Conservation (phyloP, 2,797 vertebrate genomes). For the Pantherophis vulpinus region DNA sequence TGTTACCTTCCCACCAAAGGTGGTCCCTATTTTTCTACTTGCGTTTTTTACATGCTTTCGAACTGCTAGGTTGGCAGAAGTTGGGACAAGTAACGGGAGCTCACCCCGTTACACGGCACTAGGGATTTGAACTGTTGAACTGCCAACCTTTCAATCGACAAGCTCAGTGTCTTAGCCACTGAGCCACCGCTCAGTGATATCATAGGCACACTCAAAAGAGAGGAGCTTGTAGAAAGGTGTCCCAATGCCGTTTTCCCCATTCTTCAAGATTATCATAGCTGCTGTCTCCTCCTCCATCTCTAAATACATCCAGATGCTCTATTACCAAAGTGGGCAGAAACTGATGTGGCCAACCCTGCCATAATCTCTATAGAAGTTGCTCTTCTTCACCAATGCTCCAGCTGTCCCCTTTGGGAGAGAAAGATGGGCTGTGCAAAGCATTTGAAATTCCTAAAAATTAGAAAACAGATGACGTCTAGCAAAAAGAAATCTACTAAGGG, state of each 20-base stretch:
- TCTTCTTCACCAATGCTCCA: not conserved
- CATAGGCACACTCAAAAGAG: not conserved
- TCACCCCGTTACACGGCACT: no score
- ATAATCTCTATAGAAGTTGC: not conserved
- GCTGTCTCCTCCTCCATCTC: not conserved
- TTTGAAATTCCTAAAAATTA: not conserved
- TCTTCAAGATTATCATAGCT: not conserved
- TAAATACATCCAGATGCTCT: not conserved
- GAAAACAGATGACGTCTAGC: not conserved
- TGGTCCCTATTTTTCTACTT: no score
- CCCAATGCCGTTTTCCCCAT: not conserved
- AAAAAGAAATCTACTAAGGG: not conserved
- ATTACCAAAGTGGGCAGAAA: not conserved
- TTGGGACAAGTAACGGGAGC: no score
- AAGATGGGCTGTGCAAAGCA: not conserved
- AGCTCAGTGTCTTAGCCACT: no score
- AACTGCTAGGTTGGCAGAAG: no score
- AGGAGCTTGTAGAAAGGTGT: not conserved
- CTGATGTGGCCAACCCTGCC: not conserved
- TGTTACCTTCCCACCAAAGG: no score
- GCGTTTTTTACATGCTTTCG: no score
- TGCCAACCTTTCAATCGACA: no score
- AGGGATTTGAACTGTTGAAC: no score
- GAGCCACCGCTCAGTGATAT: not conserved
- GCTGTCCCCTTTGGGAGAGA: not conserved